Evolutionary conservation across 2,113 vertebrate genomes (phyloP).

Genomic region (Corythoichthys intestinalis): DNA sequence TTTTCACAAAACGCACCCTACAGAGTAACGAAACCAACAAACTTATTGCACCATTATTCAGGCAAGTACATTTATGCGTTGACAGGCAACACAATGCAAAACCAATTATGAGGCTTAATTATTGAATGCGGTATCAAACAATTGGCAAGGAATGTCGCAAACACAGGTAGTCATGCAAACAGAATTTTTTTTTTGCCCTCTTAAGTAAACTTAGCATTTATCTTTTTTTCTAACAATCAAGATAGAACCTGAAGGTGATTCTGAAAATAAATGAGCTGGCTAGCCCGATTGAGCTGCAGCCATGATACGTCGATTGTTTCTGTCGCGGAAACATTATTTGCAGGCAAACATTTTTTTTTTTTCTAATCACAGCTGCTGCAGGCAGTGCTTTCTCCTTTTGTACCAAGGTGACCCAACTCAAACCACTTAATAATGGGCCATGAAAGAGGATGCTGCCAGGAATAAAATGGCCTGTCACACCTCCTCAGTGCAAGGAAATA

Average conservation of each 20-base stretch:
- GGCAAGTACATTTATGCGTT: neutral
- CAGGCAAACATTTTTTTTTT: constrained; percentile 69
- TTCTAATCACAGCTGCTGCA: constrained; percentile 69
- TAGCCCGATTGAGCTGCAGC: constrained; percentile 61
- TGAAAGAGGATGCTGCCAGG: constrained; percentile 67
- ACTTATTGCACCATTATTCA: neutral
- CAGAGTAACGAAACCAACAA: neutral
- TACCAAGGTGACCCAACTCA: constrained; percentile 68
- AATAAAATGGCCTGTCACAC: constrained; percentile 64
- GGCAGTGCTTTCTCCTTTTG: constrained; percentile 52
- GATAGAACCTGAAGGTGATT: constrained; percentile 56
- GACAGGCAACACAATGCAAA: neutral
- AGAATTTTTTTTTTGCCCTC: constrained; percentile 13
- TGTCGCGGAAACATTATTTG: constrained; percentile 66
- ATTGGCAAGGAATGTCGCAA: neutral
- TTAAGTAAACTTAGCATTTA: constrained; percentile 18
- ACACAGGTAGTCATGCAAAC: neutral
- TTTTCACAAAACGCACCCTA: neutral
- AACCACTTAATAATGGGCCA: constrained; percentile 68
- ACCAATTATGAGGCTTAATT: neutral
- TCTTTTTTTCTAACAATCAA: constrained; percentile 39
- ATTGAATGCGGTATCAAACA: neutral
- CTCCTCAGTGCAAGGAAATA: constrained; percentile 62
- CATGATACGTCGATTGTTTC: constrained; percentile 60
- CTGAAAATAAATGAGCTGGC: constrained; percentile 74